These are phyloP conservation scores for Sorex maritimensis DNA, from an alignment of 2,797 vertebrate species.

Conservation along the genomic window DNA sequence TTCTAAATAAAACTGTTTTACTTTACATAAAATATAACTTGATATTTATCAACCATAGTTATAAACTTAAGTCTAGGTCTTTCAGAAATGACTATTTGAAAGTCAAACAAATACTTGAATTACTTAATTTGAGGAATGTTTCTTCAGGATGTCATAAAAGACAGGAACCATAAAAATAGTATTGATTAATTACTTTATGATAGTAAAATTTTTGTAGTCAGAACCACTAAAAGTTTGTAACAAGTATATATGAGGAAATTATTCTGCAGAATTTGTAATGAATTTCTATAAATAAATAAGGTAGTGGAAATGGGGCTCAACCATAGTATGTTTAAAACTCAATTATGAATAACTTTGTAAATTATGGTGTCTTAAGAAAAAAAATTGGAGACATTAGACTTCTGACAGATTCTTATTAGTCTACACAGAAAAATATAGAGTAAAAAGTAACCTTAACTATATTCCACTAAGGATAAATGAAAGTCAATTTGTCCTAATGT, in stretches of 20 bases:
- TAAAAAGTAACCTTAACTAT: too few species aligned
- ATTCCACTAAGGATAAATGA: too few species aligned
- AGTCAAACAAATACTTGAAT: neutral
- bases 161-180: neutral
- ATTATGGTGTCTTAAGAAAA: too few species aligned
- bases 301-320: too few species aligned
- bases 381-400: too few species aligned
- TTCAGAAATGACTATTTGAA: neutral
- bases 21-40: neutral
- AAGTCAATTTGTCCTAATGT: too few species aligned
- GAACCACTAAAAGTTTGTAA: slow-evolving; percentile 35
- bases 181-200: neutral
- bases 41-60: neutral
- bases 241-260: neutral
- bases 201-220: slow-evolving; percentile 16
- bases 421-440: too few species aligned
- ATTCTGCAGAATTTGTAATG: neutral
- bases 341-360: too few species aligned
- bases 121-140: neutral
- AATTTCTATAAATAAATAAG: neutral
- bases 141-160: slow-evolving; percentile 3
- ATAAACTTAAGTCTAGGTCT: neutral
- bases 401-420: too few species aligned
- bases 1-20: neutral
- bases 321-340: too few species aligned